A percentile compares a stretch with the other conserved stretches of the same genome.
These are phyloP conservation scores for Tenebrosternarchus preto DNA, from an alignment of 2,113 vertebrate species.

Conservation along the genomic window DNA sequence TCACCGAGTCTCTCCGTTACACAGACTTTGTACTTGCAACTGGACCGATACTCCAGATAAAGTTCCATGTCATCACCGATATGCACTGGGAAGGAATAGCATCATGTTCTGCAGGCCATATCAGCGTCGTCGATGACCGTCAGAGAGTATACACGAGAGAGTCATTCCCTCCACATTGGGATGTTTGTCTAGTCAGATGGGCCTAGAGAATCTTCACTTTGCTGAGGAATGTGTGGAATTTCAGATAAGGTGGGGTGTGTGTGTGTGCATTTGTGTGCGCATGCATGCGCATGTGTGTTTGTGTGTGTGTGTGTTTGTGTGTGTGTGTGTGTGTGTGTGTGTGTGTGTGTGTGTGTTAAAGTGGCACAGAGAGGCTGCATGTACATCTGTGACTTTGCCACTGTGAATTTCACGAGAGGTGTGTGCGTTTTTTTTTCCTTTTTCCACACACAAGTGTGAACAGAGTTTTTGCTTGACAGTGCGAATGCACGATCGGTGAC, in stretches of 20 bases:
- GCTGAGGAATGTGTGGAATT: conserved; percentile 19
- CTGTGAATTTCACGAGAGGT: too few species aligned
- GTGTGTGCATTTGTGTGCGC: too few species aligned
- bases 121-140: neutral
- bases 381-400: too few species aligned
- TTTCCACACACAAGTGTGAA: too few species aligned
- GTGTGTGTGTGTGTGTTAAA: neutral
- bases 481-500: too few species aligned
- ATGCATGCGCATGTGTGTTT: neutral
- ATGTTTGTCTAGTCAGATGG: neutral
- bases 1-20: neutral
- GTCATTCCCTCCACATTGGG: neutral
- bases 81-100: neutral
- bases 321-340: neutral
- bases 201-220: neutral
- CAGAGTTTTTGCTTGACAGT: too few species aligned
- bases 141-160: neutral
- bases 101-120: neutral
- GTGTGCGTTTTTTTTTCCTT: too few species aligned
- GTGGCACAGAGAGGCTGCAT: neutral
- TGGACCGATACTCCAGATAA: neutral
- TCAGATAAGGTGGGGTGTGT: neutral
- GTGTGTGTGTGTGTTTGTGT: neutral
- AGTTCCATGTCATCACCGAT: neutral
- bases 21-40: neutral